Evolutionary conservation across 2,888 invertebrate species (phyloP), one percentile per base, ranked within the genome.

Genomic region (Malthinus seriepunctatus): DNA sequence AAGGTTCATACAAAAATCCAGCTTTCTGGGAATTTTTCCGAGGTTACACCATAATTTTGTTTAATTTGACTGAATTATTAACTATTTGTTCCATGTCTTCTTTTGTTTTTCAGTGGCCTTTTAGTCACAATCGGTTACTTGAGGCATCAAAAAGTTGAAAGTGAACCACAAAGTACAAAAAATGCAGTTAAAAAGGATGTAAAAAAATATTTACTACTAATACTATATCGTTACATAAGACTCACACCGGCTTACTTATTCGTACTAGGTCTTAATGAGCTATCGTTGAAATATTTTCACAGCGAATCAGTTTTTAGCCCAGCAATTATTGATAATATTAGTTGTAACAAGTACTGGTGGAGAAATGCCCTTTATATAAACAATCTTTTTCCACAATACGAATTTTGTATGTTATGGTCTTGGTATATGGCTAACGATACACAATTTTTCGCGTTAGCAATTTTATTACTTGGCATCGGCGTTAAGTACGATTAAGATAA

Each of bases 371-470:
- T 92, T 10, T 92, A 91, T 74, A 88, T 92, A 70, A 91, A 92
- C 76, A 92, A 91, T 71, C 83, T 90, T 73, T 92, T 84, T 74
- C 88, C 89, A 0, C 86, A 88, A 72, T 80, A 82, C 15, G 90
- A 91, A 72, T 88, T 89, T 82, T 91, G 90, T 74, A 89, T 91
- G 88, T 82, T 88, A 56, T 91, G 90, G 90, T 88, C 88, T 45
- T 91, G 90, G 90, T 91, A 91, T 69, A 86, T 91, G 82, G 88
- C 90, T 7, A 90, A 90, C 69, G 90, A 90, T 71, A 89, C 88
- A 59, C 90, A 90, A 76, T 90, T 90, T 76, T 90, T 89, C 73
- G 81, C 88, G 5, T 81, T 90, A 66, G 88, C 88, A 15, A 83
- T 86, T 11, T 77, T 88, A 57, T 73, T 90, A 32, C 77, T 90